Evolutionary conservation across 2,888 invertebrate genomes (phyloP).

Genomic region (Phorcus lineatus): DNA sequence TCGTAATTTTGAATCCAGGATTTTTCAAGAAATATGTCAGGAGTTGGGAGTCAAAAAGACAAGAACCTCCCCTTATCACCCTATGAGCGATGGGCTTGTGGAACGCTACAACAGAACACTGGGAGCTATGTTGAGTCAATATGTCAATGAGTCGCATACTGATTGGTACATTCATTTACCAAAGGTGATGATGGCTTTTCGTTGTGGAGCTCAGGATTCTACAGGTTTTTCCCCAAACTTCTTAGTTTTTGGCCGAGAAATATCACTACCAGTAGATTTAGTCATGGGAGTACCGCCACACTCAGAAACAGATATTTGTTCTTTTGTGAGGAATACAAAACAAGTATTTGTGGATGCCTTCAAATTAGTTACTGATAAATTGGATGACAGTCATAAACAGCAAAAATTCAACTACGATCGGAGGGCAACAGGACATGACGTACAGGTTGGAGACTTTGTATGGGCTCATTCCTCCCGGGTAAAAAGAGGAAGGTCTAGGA

Average conservation of each 20-base stretch:
- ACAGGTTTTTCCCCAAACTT: slow-evolving; percentile 1
- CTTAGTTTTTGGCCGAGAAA: not conserved
- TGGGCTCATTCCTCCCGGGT: not conserved
- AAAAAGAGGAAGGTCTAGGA: not conserved
- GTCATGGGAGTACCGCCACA: not conserved
- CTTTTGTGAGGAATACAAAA: not conserved
- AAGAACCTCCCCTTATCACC: slow-evolving; percentile 1
- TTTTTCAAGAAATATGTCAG: not conserved
- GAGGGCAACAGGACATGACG: not conserved
- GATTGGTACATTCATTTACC: slow-evolving; percentile 11
- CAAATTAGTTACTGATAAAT: not conserved
- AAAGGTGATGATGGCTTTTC: slow-evolving; percentile 16
- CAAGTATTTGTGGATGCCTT: not conserved
- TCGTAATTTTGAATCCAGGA: not conserved
- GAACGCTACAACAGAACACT: not conserved
- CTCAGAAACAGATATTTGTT: not conserved
- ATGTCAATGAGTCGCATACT: not conserved
- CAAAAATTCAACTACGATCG: slow-evolving; percentile 14
- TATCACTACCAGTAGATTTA: not conserved
- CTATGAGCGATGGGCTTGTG: slow-evolving; percentile 9
- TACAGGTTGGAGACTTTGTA: not conserved
- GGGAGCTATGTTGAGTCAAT: not conserved
- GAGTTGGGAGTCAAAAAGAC: not conserved
- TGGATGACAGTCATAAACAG: not conserved
- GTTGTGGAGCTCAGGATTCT: not conserved